phyloP scores from a whole-genome alignment of 2,113 vertebrate genomes.

The Ciconia stormi region DNA sequence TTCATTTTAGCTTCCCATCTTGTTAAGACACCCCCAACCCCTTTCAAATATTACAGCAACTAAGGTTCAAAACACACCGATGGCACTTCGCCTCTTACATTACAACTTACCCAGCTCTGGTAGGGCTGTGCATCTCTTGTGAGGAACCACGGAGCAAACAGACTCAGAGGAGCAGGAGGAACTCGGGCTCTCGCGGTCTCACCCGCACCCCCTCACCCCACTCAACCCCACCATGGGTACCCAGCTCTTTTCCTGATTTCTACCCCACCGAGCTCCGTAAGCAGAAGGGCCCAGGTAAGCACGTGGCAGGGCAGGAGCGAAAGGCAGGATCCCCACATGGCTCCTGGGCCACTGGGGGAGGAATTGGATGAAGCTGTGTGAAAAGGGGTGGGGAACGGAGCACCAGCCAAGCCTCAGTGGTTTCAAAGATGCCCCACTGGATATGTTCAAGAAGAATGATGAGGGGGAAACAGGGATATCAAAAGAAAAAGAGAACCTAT shows the following conservation, averaged over 20 bases:
- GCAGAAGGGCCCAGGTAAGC: neutral
- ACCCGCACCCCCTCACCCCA: neutral
- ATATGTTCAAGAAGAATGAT: neutral
- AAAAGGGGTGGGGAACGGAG: neutral
- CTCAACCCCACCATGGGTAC: rapidly evolving
- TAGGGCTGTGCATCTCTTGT: rapidly evolving
- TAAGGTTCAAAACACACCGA: neutral
- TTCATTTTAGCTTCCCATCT: neutral
- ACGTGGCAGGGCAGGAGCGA: rapidly evolving
- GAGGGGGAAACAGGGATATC: neutral
- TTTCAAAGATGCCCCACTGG: neutral
- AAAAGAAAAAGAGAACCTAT: neutral
- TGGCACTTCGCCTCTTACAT: neutral
- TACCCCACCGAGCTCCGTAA: neutral
- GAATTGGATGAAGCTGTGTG: neutral
- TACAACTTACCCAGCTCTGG: neutral
- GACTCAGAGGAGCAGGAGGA: neutral
- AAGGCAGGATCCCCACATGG: neutral
- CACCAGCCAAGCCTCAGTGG: neutral
- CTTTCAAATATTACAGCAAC: neutral
- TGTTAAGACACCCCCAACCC: neutral
- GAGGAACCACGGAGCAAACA: neutral
- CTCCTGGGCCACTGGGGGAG: neutral
- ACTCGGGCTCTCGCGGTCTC: rapidly evolving
- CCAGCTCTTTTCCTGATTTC: neutral